Evolutionary conservation across 2,888 invertebrate genomes (phyloP), one percentile per base, ranked within the genome.

Genomic region (Prenolepis imparis): DNA sequence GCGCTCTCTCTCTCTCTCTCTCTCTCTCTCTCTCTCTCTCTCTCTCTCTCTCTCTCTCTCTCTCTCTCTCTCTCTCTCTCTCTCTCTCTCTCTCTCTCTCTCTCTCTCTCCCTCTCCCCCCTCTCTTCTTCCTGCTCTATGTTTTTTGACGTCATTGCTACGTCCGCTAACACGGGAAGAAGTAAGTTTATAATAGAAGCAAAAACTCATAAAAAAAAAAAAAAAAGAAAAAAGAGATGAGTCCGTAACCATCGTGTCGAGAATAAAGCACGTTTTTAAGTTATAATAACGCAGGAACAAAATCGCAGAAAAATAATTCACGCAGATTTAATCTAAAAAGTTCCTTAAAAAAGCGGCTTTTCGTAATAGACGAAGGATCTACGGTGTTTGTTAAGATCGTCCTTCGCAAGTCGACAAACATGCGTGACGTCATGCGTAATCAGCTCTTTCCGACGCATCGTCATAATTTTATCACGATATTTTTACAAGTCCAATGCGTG

Each of bases 131-230:
- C 15, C 41, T 67, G 15, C n/a, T 4, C n/a, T 9, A n/a, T 15
- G 41, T 15, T n/a, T 52, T 55, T 36, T 59, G 70, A 80, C 78
- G 59, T 80, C 78, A 70, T 8, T n/a, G 32, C 32, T 41, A 48
- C 41, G 18, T 68, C 15, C 68, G 68, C 59, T 59, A 67, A 55
- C 39, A 32, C 15, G 21, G 28, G 44, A 61, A 36, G 59, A 80
- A 61, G 18, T n/a, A 44, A 80, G 59, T 44, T 80, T 68, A 70
- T 36, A 59, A 80, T 80, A 70, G 70, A 70, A 80, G 78, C 59
- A 8, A 44, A 68, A 57, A 55, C 28, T 5, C 32, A n/a, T 77
- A 68, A 78, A 48, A 52, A n/a, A n/a, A 52, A 28, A 28, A n/a
- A 8, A 52, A n/a, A n/a, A 52, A 28, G 3, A n/a, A 8, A 52